These are phyloP conservation scores for Sphaeridia pumilis DNA, from an alignment of 2,888 invertebrate genomes.

Conservation along the genomic window DNA sequence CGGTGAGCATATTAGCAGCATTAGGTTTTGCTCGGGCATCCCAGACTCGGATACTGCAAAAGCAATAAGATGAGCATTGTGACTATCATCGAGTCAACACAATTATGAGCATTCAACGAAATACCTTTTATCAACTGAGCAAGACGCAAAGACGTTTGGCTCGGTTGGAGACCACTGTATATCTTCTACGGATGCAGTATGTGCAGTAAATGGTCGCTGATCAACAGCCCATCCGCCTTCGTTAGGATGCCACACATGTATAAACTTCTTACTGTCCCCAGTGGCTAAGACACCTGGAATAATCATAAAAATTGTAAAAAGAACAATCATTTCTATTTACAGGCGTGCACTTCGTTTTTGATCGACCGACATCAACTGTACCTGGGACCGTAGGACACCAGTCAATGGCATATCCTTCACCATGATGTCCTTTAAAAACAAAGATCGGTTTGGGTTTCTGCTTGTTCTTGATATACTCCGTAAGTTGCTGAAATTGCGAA, in stretches of 20 bases:
- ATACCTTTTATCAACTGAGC: conserved; percentile 69
- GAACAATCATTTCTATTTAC: neutral
- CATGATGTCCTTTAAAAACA: conserved; percentile 80
- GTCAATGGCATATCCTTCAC: conserved; percentile 89
- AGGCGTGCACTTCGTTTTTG: too few relatives aligned
- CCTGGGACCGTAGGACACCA: conserved; percentile 77
- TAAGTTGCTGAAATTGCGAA: conserved; percentile 22
- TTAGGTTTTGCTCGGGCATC: conserved; percentile 75
- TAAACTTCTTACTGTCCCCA: conserved; percentile 74
- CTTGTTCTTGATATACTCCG: conserved; percentile 35
- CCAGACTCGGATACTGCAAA: conserved; percentile 75
- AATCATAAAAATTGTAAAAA: neutral
- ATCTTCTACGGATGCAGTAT: conserved; percentile 90
- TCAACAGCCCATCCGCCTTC: conserved; percentile 76
- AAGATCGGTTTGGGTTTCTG: conserved; percentile 53
- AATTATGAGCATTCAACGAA: neutral
- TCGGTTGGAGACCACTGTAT: conserved; percentile 98
- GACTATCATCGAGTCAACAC: neutral
- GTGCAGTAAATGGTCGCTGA: conserved; percentile 74
- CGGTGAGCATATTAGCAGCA: conserved; percentile 83
- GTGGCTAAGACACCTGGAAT: conserved; percentile 65
- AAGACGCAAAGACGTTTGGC: conserved; percentile 69
- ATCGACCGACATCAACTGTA: conserved; percentile 36
- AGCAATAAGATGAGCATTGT: neutral
- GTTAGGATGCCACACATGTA: conserved; percentile 82